phyloP scores from a whole-genome alignment of 2,113 vertebrate species.

The Ranitomeya imitator region DNA sequence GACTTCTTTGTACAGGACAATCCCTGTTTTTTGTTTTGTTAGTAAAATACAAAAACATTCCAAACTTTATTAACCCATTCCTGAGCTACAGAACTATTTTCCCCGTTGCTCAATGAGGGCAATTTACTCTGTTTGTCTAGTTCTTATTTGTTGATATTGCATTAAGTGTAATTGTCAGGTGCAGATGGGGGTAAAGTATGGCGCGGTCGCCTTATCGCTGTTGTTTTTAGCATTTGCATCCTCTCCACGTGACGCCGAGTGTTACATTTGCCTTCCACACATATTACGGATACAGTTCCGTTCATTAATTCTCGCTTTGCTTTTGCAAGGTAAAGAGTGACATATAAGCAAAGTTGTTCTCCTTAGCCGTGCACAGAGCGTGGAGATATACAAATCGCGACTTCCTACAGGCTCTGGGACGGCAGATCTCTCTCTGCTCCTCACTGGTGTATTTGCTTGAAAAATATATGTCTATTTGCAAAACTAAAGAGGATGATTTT shows the following conservation, averaged over 20 bases:
- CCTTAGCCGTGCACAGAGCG: neutral
- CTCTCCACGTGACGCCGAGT: neutral
- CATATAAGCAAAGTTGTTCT: conserved; percentile 30
- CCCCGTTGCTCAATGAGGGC: neutral
- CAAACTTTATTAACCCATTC: neutral
- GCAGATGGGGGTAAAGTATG: neutral
- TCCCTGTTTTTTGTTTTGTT: conserved; percentile 2
- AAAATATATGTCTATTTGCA: conserved; percentile 53
- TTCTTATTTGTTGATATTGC: conserved; percentile 17
- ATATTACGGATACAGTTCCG: conserved; percentile 28
- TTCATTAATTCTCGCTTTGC: conserved; percentile 21
- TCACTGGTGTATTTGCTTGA: conserved; percentile 35
- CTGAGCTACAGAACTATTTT: neutral
- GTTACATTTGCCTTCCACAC: conserved; percentile 30
- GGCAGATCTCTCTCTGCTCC: neutral
- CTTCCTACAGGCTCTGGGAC: neutral
- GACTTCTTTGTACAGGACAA: neutral
- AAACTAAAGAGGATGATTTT: neutral
- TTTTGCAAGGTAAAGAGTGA: conserved; percentile 50
- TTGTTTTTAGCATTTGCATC: conserved; percentile 46
- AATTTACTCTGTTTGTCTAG: neutral
- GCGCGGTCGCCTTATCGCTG: neutral
- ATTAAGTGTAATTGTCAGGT: neutral
- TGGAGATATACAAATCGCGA: conserved; percentile 46
- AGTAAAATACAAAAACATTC: neutral